Percentiles rank a stretch among this genome's conserved stretches.
phyloP scores from a whole-genome alignment of 2,888 invertebrate genomes.

The Amphimallon solstitiale region DNA sequence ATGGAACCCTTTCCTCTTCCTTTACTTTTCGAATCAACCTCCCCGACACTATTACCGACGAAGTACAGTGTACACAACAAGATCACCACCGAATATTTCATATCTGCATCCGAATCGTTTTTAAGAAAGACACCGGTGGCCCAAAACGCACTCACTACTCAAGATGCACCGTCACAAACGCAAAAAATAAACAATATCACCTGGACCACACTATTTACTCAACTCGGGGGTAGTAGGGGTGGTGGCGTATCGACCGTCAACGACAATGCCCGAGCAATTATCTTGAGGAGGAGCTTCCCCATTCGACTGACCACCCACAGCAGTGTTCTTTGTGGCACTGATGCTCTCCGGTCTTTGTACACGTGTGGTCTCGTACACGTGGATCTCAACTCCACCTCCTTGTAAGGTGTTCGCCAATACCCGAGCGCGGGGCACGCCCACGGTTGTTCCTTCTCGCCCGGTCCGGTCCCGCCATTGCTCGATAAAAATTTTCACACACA shows the following conservation, averaged over 20 bases:
- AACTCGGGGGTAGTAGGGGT: constrained; percentile 59
- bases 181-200: constrained; percentile 64
- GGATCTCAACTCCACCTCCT: constrained; percentile 53
- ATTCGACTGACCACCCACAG: constrained; percentile 59
- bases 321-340: constrained; percentile 59
- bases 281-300: constrained; percentile 55
- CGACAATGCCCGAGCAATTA: constrained; percentile 54
- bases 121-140: constrained; percentile 22
- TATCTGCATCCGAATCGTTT: constrained; percentile 43
- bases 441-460: constrained; percentile 38
- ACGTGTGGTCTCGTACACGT: constrained; percentile 61
- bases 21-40: constrained; percentile 62
- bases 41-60: constrained; percentile 49
- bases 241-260: constrained; percentile 53
- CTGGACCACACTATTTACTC: constrained; percentile 60
- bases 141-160: constrained; percentile 45
- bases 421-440: constrained; percentile 53
- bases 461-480: constrained; percentile 55
- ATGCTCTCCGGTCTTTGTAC: constrained; percentile 51
- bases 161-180: constrained; percentile 54
- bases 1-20: constrained; percentile 87
- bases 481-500: constrained; percentile 48
- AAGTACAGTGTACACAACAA: constrained; percentile 50
- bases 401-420: constrained; percentile 51
- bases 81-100: constrained; percentile 52